These are phyloP conservation scores for Platycnemis pennipes DNA, from an alignment of 2,888 invertebrate genomes.

Conservation along the genomic window DNA sequence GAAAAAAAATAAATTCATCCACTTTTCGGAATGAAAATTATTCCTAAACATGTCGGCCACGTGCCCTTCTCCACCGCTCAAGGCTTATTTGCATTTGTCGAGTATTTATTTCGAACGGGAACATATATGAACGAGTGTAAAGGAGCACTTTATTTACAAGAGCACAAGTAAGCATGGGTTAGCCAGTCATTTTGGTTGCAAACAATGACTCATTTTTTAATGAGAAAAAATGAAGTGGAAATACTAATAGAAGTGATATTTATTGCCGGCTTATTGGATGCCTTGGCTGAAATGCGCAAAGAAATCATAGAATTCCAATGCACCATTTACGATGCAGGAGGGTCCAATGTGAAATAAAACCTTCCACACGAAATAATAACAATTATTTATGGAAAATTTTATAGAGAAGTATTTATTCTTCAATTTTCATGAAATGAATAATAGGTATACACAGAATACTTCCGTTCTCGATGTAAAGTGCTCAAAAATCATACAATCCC, in stretches of 20 bases:
- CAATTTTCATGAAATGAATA: no score
- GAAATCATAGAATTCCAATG: neutral
- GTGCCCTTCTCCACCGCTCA: neutral
- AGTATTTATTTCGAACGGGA: neutral
- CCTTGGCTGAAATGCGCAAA: neutral
- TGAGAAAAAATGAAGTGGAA: neutral
- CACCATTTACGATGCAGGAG: neutral
- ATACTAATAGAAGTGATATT: neutral
- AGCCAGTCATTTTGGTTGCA: neutral
- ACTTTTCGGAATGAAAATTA: neutral
- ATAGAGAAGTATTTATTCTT: no score
- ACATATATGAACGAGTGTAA: neutral
- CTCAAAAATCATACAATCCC: no score
- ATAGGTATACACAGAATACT: no score
- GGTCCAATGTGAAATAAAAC: no score
- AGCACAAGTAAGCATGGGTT: neutral
- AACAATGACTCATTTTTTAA: neutral
- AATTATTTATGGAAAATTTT: no score
- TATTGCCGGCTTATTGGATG: neutral
- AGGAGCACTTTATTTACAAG: neutral
- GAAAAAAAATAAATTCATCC: neutral
- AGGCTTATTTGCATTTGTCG: neutral
- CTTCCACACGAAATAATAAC: no score
- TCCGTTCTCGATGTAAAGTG: no score
- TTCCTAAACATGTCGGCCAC: neutral